Percentiles rank a stretch among this genome's conserved stretches.
These are phyloP conservation scores for Ispidina lecontei DNA, from an alignment of 2,797 vertebrate species.

Conservation along the genomic window DNA sequence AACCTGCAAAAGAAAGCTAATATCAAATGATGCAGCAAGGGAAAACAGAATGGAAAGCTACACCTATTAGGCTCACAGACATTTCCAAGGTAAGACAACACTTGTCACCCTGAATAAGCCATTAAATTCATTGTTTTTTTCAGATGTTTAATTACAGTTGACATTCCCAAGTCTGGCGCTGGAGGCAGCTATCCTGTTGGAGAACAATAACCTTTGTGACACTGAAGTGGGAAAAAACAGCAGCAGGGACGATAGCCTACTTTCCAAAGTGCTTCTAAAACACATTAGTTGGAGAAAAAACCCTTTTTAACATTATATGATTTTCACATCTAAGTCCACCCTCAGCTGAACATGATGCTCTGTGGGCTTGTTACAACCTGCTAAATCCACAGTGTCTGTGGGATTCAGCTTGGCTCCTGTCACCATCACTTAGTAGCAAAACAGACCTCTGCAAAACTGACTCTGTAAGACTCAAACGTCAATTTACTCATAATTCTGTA, in stretches of 20 bases:
- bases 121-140: not conserved
- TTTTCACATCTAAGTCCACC: not conserved
- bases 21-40: not conserved
- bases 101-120: constrained; percentile 42
- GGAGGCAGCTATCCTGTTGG: constrained; percentile 2
- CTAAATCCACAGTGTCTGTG: not conserved
- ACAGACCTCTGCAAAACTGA: not conserved
- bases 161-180: constrained; percentile 1
- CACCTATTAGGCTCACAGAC: not conserved
- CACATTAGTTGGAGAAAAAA: not conserved
- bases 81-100: constrained; percentile 38
- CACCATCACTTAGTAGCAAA: not conserved
- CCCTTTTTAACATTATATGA: fast-evolving
- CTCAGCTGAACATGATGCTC: not conserved
- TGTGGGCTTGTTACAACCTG: not conserved
- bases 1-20: not conserved
- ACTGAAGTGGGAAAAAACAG: not conserved
- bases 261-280: not conserved
- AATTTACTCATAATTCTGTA: not conserved
- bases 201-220: constrained; percentile 24
- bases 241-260: not conserved
- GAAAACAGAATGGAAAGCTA: not conserved
- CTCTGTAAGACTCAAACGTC: not conserved
- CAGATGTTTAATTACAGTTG: constrained; percentile 44
- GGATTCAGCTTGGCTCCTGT: not conserved